A percentile compares a stretch with the other conserved stretches of the same genome.
Evolutionary conservation across 2,113 vertebrate species (phyloP).

Genomic region (Ovibos moschatus): DNA sequence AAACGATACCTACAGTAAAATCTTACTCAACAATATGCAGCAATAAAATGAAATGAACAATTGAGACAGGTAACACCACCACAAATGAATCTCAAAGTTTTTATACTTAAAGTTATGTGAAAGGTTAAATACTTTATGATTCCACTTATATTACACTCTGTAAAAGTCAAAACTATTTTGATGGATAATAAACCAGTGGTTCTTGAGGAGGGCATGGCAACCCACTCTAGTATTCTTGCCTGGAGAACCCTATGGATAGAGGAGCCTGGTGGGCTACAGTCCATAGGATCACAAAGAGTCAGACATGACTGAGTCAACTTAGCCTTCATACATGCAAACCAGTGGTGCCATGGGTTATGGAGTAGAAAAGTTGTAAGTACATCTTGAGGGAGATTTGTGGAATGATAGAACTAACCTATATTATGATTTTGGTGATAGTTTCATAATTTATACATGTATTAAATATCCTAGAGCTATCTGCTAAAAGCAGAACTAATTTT

Average conservation of each 20-base stretch:
- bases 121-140: background rate
- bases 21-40: background rate
- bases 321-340: background rate
- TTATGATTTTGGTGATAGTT: conserved; percentile 16
- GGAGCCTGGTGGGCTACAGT: background rate
- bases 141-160: background rate
- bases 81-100: background rate
- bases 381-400: background rate
- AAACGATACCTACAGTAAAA: background rate
- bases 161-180: conserved; percentile 9
- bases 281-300: background rate
- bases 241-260: background rate
- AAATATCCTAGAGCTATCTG: background rate
- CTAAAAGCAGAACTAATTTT: background rate
- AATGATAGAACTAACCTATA: background rate
- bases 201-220: background rate
- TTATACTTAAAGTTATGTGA: background rate
- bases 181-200: background rate
- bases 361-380: background rate
- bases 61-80: background rate
- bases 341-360: background rate
- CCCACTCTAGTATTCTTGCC: background rate
- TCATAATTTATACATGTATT: background rate
- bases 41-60: background rate
- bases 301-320: background rate